Evolutionary conservation across 2,888 invertebrate species (phyloP).

Genomic region (Tenthredo distinguenda): DNA sequence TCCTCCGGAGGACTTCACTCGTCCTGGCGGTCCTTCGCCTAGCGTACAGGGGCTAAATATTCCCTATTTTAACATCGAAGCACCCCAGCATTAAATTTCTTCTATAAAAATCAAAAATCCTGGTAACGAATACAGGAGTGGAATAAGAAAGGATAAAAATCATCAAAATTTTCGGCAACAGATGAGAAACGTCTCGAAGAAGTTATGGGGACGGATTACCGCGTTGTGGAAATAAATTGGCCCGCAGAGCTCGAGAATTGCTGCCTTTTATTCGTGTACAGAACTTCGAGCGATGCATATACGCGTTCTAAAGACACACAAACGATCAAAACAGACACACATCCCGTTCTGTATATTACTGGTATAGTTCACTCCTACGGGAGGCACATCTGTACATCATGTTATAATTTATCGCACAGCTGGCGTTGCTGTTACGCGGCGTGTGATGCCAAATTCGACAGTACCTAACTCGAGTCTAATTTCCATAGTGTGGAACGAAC

Average conservation of each 20-base stretch:
- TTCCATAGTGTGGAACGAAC: constrained; percentile 44
- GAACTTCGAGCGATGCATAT: not conserved
- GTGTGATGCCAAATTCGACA: constrained; percentile 18
- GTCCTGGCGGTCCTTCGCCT: not conserved
- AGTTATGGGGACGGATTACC: not conserved
- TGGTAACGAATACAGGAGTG: not conserved
- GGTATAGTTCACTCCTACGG: not conserved
- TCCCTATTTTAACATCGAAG: not conserved
- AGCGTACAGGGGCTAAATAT: not conserved
- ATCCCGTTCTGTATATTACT: not conserved
- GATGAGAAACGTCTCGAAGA: not conserved
- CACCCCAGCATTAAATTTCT: not conserved
- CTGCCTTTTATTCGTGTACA: not conserved
- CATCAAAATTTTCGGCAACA: not conserved
- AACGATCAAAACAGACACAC: not conserved
- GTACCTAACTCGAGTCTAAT: constrained; percentile 13
- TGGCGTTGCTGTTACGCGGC: constrained; percentile 23
- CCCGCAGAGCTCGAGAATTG: not conserved
- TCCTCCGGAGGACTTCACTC: not conserved
- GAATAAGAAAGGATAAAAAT: not conserved
- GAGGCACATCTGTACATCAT: constrained; percentile 29
- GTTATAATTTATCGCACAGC: constrained; percentile 43
- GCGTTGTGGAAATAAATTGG: not conserved
- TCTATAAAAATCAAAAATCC: not conserved
- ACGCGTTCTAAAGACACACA: not conserved